These are phyloP conservation scores for Micronycteris hirsuta DNA, from an alignment of 2,113 vertebrate species.

Conservation along the genomic window DNA sequence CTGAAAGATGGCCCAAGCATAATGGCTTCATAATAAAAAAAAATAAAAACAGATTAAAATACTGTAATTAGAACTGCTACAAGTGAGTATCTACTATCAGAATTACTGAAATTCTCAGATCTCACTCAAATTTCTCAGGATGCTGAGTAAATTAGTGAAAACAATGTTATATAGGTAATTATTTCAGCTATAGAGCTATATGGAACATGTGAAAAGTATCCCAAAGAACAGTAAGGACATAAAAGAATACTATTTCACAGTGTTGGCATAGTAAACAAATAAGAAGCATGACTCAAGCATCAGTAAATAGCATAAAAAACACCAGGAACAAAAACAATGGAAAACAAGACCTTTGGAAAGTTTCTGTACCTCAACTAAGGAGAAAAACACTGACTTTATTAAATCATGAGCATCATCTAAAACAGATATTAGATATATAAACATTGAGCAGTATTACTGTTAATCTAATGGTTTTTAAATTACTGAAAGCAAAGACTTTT, in stretches of 20 bases:
- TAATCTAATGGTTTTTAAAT: not conserved
- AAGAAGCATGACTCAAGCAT: not conserved
- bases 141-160: not conserved
- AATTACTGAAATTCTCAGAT: not conserved
- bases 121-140: not conserved
- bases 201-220: not conserved
- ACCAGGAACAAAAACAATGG: not conserved
- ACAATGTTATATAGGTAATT: not conserved
- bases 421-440: not conserved
- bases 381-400: not conserved
- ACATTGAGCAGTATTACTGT: not conserved
- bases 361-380: not conserved
- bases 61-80: not conserved
- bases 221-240: not conserved
- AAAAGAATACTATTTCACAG: not conserved
- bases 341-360: not conserved
- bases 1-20: not conserved
- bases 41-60: too few relatives aligned
- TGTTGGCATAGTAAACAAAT: not conserved
- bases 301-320: not conserved
- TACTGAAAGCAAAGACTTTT: not conserved
- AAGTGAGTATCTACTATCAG: not conserved
- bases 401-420: not conserved
- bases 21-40: not conserved
- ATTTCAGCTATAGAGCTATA: not conserved